Evolutionary conservation across 2,797 vertebrate genomes (phyloP).

Genomic region (Chiroxiphia lanceolata): DNA sequence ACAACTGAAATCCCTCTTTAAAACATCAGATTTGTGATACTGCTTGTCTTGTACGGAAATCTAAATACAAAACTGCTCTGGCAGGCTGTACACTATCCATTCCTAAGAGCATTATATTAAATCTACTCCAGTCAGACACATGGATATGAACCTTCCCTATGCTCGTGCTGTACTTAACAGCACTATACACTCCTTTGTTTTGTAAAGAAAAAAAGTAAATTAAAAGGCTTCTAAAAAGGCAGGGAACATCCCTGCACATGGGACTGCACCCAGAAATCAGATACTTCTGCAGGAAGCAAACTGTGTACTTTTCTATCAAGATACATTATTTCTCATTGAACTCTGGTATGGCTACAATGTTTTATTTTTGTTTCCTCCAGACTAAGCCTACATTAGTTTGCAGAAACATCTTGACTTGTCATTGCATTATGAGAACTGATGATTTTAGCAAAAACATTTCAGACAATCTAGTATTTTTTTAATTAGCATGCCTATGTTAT

Average conservation of each 20-base stretch:
- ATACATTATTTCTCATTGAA: background rate
- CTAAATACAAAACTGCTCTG: background rate
- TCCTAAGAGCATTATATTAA: background rate
- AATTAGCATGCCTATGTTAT: background rate
- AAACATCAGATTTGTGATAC: background rate
- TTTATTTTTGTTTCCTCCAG: background rate
- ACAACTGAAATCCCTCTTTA: background rate
- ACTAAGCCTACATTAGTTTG: background rate
- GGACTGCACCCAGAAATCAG: background rate
- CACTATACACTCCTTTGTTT: background rate
- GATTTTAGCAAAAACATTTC: background rate
- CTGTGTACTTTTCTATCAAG: background rate
- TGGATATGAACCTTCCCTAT: background rate
- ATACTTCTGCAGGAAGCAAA: background rate
- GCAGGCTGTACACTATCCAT: background rate
- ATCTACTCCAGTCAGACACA: background rate
- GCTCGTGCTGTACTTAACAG: background rate
- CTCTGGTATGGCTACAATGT: background rate
- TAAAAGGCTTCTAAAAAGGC: background rate
- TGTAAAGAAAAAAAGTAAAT: background rate
- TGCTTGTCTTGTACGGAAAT: background rate
- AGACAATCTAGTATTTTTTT: background rate
- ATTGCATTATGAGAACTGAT: background rate
- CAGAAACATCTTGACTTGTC: background rate
- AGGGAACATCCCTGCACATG: background rate